Evolutionary conservation across 2,888 invertebrate species (phyloP).

Genomic region (Melieria omissa): DNA sequence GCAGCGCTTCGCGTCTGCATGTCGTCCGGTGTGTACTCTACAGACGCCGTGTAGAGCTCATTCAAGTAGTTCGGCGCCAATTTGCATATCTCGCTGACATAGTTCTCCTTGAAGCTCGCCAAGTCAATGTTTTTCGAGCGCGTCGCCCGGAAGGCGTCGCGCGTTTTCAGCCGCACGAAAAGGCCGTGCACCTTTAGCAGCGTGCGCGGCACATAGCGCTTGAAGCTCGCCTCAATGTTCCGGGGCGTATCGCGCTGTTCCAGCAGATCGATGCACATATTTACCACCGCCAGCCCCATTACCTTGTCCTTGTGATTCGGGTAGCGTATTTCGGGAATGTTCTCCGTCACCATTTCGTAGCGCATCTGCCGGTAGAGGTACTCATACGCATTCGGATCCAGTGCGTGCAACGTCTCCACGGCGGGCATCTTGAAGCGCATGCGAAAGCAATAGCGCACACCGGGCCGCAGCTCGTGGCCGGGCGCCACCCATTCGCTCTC

Average conservation of each 20-base stretch:
- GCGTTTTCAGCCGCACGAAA: constrained; percentile 81
- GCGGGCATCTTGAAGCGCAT: constrained; percentile 79
- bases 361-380: constrained; percentile 89
- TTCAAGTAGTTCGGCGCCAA: constrained; percentile 85
- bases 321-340: constrained; percentile 82
- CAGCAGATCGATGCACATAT: constrained; percentile 87
- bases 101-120: constrained; percentile 78
- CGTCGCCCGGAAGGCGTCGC: constrained; percentile 72
- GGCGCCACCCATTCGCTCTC: constrained; percentile 76
- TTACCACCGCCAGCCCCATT: constrained; percentile 85
- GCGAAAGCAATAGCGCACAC: constrained; percentile 77
- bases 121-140: constrained; percentile 71
- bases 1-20: constrained; percentile 67
- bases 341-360: constrained; percentile 82
- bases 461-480: constrained; percentile 69
- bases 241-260: constrained; percentile 77
- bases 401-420: constrained; percentile 56
- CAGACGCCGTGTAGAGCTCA: constrained; percentile 70
- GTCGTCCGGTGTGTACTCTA: constrained; percentile 68
- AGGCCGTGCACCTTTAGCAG: constrained; percentile 79
- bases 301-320: constrained; percentile 81
- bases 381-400: constrained; percentile 82
- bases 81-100: constrained; percentile 82
- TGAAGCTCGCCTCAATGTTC: constrained; percentile 80
- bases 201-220: constrained; percentile 84